A percentile compares a stretch with the other conserved stretches of the same genome.
Evolutionary conservation across 1,140 invertebrate genomes (phyloP).

Genomic region (Drosophila melanica): DNA sequence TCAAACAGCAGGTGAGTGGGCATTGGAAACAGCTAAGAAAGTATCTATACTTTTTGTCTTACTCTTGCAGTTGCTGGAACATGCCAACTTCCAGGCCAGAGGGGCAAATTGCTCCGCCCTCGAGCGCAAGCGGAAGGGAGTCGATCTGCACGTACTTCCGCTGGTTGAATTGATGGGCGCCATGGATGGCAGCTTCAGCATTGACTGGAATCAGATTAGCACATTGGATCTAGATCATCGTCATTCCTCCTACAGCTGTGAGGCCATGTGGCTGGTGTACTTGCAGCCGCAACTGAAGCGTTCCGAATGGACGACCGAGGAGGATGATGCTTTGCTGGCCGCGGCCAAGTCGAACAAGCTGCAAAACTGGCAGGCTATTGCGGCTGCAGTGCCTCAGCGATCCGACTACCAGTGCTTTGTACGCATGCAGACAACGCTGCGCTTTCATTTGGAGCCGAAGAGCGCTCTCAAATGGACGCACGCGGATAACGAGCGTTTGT

Average conservation of each 20-base stretch:
- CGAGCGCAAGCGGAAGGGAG: constrained; percentile 32
- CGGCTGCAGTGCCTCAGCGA: constrained; percentile 85
- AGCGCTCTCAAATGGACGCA: constrained; percentile 85
- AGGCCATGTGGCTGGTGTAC: constrained; percentile 88
- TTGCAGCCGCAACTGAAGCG: constrained; percentile 88
- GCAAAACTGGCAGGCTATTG: constrained; percentile 88
- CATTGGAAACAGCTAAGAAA: not conserved
- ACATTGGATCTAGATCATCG: constrained; percentile 83
- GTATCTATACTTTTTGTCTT: not conserved
- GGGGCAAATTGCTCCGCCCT: not conserved
- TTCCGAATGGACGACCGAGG: constrained; percentile 85
- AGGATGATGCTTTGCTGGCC: constrained; percentile 85
- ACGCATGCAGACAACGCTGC: constrained; percentile 86
- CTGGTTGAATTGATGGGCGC: constrained; percentile 49
- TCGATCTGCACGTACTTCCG: constrained; percentile 40
- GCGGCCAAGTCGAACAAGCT: constrained; percentile 84
- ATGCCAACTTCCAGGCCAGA: constrained; percentile 5
- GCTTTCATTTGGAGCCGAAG: constrained; percentile 67
- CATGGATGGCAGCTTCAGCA: constrained; percentile 59
- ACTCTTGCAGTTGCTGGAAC: constrained; percentile 49
- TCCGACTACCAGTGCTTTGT: constrained; percentile 88
- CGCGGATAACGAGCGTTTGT: constrained; percentile 86
- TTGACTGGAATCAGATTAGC: constrained; percentile 84
- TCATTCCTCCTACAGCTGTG: constrained; percentile 85
- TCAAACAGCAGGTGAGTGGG: constrained; percentile 72